Evolutionary conservation across 2,888 invertebrate species (phyloP).

Genomic region (Heteropelma amictum): DNA sequence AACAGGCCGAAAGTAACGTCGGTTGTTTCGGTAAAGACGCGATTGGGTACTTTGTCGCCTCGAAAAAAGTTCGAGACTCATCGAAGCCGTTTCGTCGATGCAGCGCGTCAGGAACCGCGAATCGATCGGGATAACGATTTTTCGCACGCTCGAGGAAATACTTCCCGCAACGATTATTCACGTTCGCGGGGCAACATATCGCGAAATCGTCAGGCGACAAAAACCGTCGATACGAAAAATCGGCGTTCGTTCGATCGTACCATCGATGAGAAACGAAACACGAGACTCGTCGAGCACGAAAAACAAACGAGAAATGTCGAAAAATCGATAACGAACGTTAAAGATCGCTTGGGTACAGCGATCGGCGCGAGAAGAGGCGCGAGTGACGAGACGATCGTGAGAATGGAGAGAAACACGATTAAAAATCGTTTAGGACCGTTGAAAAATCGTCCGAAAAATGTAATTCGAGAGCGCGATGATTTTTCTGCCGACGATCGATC

Average conservation of each 20-base stretch:
- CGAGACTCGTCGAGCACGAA: slow-evolving; percentile 52
- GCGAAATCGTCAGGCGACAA: slow-evolving; percentile 29
- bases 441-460: slow-evolving; percentile 26
- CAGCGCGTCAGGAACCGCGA: neutral
- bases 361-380: slow-evolving; percentile 44
- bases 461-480: neutral
- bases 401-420: slow-evolving; percentile 65
- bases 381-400: neutral
- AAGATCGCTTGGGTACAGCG: slow-evolving; percentile 68
- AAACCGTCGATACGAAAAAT: slow-evolving; percentile 55
- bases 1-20: slow-evolving; percentile 74
- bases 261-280: too few species aligned
- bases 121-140: slow-evolving; percentile 49
- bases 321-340: slow-evolving; percentile 62
- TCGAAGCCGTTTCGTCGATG: slow-evolving; percentile 55
- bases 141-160: slow-evolving; percentile 46
- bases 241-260: too few species aligned
- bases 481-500: slow-evolving; percentile 79
- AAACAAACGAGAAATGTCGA: slow-evolving; percentile 55
- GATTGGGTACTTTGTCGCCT: slow-evolving; percentile 66
- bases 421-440: slow-evolving; percentile 69
- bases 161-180: slow-evolving; percentile 39
- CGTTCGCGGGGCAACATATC: slow-evolving; percentile 45
- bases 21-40: slow-evolving; percentile 73
- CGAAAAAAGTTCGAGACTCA: slow-evolving; percentile 68